phyloP scores from a whole-genome alignment of 2,797 vertebrate species.

The Vespertilio murinus region DNA sequence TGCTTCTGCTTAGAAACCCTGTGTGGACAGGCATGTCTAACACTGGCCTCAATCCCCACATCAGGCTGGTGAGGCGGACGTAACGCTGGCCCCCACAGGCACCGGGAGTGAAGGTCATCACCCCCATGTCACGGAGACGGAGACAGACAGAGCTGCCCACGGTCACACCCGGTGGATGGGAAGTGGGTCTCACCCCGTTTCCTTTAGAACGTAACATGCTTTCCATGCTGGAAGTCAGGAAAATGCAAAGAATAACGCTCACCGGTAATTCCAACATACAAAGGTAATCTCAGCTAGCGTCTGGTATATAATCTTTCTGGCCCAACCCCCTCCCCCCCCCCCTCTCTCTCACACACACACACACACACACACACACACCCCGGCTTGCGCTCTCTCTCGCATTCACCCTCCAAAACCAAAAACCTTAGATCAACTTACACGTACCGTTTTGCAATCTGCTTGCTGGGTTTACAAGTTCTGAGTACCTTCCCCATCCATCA shows the following conservation, averaged over 20 bases:
- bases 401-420: background rate
- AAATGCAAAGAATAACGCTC: background rate
- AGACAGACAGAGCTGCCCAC: background rate
- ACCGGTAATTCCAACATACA: background rate
- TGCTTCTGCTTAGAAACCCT: background rate
- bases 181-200: background rate
- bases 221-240: background rate
- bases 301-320: background rate
- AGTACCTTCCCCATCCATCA: background rate
- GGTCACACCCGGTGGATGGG: background rate
- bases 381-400: background rate
- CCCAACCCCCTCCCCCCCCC: background rate
- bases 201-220: background rate
- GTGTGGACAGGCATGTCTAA: background rate
- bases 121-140: background rate
- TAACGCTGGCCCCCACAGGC: background rate
- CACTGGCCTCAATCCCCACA: background rate
- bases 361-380: no score
- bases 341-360: no score
- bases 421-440: background rate
- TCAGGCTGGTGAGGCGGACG: background rate
- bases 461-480: background rate
- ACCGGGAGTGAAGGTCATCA: rapidly evolving
- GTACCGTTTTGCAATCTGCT: background rate
- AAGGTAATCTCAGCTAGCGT: background rate